Evolutionary conservation across 2,888 invertebrate genomes (phyloP), one percentile per base, ranked within the genome.

Genomic region (Scaptomyza reducta): DNA sequence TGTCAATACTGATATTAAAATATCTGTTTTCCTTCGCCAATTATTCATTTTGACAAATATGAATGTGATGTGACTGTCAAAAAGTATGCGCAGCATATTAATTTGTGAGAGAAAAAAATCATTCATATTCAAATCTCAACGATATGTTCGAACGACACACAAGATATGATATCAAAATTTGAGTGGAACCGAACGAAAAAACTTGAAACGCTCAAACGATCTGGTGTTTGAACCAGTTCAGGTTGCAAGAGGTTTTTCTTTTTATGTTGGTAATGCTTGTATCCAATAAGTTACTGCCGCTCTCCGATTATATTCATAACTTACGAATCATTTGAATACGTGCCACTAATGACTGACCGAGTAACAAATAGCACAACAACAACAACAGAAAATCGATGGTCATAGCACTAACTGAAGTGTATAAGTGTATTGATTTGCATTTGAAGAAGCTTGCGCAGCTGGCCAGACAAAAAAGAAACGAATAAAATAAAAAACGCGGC

Each of bases 361-460:
- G 38, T 54, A 46, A 49, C 49, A 49, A 56, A 45, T 40, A 40
- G 14, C 35, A 38, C 6, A 14, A 41, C 18, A 22, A 22, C 22
- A 22, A 22, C 22, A 22, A 3, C 22, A 22, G 35, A 33, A 49
- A 53, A 71, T 56, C 70, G 74, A 74, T 68, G 53, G 68, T 42
- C 54, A 42, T 50, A 53, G 42, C 46, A 45, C 50, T 40, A 33
- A 60, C 27, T 47, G 18, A 50, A 22, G 16, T 40, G 47, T 2
- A 7, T 68, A 49, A 47, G 49, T 33, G 51, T 70, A 81, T 65
- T 47, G 44, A 77, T 83, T 79, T 65, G 80, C 83, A 79, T 83
- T 63, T 71, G 68, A 71, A 81, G 60, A 58, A 71, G 65, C 58
- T 64, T 55, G 65, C 54, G 49, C 53, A 59, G 60, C 46, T 45